These are phyloP conservation scores for Chaetophractus vellerosus DNA, from an alignment of 2,797 vertebrate genomes.

Conservation along the genomic window DNA sequence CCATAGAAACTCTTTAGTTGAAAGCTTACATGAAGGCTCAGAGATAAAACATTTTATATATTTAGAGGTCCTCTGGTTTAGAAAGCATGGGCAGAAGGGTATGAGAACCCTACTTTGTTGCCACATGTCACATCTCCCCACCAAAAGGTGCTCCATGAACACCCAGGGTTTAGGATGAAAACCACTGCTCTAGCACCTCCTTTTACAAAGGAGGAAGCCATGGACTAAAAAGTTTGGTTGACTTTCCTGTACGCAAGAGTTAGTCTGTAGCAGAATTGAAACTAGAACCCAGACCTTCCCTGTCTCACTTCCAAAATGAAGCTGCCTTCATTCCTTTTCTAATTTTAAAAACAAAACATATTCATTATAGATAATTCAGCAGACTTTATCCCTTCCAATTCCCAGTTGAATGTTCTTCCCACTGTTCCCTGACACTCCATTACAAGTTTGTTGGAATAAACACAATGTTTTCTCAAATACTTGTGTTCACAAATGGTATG, in stretches of 20 bases:
- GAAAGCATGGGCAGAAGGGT: not conserved
- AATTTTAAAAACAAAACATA: not conserved
- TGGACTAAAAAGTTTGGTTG: not conserved
- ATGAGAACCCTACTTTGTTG: not conserved
- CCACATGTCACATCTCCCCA: not conserved
- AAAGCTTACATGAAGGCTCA: not conserved
- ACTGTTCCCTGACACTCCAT: not conserved
- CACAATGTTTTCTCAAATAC: not conserved
- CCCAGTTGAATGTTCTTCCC: not conserved
- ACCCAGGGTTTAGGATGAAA: not conserved
- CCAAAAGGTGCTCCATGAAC: not conserved
- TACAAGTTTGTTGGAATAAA: not conserved
- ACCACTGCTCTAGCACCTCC: not conserved
- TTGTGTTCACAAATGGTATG: not conserved
- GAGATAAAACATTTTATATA: not conserved
- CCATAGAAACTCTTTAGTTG: not conserved
- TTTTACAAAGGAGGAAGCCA: slow-evolving; percentile 6
- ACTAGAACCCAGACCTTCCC: not conserved
- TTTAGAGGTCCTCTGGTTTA: not conserved
- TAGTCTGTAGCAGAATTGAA: slow-evolving; percentile 20
- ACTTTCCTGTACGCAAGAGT: not conserved
- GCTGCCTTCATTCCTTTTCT: slow-evolving; percentile 6
- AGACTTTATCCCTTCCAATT: not conserved
- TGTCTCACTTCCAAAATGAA: not conserved
- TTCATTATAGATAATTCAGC: not conserved